phyloP scores from a whole-genome alignment of 1,140 invertebrate genomes.

The Argopecten irradians region DNA sequence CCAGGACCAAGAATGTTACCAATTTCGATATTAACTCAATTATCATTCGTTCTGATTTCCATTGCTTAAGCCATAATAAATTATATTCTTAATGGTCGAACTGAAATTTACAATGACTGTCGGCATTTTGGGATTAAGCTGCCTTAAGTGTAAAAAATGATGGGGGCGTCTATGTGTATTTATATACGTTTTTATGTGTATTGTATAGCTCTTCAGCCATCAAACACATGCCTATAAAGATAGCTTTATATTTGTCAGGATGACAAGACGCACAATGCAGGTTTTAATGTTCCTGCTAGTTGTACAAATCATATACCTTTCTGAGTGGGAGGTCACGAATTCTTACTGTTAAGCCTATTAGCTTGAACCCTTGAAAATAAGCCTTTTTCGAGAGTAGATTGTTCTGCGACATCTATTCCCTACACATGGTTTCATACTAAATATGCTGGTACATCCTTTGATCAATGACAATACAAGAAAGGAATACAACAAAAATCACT shows the following conservation, averaged over 20 bases:
- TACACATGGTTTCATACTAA: neutral
- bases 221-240: neutral
- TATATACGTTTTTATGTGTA: neutral
- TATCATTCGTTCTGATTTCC: neutral
- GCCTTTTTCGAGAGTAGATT: neutral
- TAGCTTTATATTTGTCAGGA: neutral
- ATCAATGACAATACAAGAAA: neutral
- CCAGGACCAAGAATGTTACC: neutral
- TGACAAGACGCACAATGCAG: neutral
- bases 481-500: neutral
- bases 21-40: neutral
- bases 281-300: neutral
- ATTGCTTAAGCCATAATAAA: neutral
- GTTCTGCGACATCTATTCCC: neutral
- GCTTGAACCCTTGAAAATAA: neutral
- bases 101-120: neutral
- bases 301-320: constrained; percentile 1
- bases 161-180: neutral
- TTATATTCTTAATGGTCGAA: neutral
- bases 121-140: neutral
- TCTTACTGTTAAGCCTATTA: constrained; percentile 14
- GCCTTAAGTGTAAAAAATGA: neutral
- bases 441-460: constrained; percentile 16
- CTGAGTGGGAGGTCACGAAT: neutral
- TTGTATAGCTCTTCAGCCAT: neutral